phyloP scores from a whole-genome alignment of 2,113 vertebrate species.

The Gymnogyps californianus region DNA sequence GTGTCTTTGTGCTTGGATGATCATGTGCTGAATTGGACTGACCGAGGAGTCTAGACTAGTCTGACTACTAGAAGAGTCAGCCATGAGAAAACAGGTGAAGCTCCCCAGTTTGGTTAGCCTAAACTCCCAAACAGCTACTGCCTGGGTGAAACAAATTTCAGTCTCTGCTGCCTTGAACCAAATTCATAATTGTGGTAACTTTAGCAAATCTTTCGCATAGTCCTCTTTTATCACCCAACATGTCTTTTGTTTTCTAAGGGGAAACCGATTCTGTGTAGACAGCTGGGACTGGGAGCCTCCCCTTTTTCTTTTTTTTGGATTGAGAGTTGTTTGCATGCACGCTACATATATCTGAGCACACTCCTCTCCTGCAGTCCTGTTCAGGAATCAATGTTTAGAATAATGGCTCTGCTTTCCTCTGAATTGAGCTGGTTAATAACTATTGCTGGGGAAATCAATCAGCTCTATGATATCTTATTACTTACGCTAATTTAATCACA shows the following conservation, averaged over 20 bases:
- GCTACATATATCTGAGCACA: conserved; percentile 42
- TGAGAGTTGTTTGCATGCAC: conserved; percentile 14
- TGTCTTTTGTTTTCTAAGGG: neutral
- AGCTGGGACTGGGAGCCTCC: neutral
- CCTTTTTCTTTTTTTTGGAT: neutral
- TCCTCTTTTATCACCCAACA: neutral
- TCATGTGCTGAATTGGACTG: neutral
- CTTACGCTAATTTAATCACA: conserved; percentile 98
- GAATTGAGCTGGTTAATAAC: conserved; percentile 91
- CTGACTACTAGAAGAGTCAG: neutral
- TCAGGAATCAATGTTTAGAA: conserved; percentile 90
- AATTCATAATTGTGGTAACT: neutral
- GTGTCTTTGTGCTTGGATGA: neutral
- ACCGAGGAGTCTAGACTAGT: neutral
- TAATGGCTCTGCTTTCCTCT: conserved; percentile 87
- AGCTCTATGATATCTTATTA: conserved; percentile 98
- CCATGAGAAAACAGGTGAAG: neutral
- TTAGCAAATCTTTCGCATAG: neutral
- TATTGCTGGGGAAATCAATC: conserved; percentile 93
- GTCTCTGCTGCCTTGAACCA: neutral
- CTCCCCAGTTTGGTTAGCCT: neutral
- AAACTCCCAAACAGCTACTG: neutral
- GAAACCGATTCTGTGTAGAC: neutral
- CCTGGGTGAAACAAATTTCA: neutral
- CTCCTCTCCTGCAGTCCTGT: conserved; percentile 55